Percentiles rank a stretch among this genome's conserved stretches.
These are phyloP conservation scores for Amphiduros pacificus DNA, from an alignment of 2,888 invertebrate species.

Conservation along the genomic window DNA sequence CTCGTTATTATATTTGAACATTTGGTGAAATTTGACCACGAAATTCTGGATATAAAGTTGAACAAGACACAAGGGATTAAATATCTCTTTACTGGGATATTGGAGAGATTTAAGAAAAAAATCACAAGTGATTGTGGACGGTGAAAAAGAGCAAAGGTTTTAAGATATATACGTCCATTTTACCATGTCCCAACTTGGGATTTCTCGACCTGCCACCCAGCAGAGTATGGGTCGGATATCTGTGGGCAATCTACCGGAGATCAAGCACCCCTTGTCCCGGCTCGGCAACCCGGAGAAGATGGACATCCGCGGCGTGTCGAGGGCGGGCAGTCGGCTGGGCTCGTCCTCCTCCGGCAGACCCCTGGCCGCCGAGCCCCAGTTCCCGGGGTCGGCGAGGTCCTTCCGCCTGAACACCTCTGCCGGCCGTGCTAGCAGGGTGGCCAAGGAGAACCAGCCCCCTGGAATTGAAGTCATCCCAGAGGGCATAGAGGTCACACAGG, in stretches of 20 bases:
- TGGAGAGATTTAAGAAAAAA: too few species aligned
- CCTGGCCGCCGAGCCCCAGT: slow-evolving; percentile 41
- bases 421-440: not conserved
- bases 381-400: slow-evolving; percentile 10
- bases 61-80: too few species aligned
- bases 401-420: not conserved
- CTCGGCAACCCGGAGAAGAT: slow-evolving; percentile 47
- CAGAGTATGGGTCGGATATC: not conserved
- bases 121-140: too few species aligned
- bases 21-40: too few species aligned
- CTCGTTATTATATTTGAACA: too few species aligned
- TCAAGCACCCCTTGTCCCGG: slow-evolving; percentile 53
- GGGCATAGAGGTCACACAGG: slow-evolving; percentile 50
- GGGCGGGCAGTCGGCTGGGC: slow-evolving; percentile 39
- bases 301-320: slow-evolving; percentile 29
- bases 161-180: too few species aligned
- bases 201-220: slow-evolving; percentile 24
- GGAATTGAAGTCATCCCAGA: slow-evolving; percentile 49
- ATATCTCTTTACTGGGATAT: too few species aligned
- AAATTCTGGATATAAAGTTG: too few species aligned
- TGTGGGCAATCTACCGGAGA: slow-evolving; percentile 27
- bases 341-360: slow-evolving; percentile 41
- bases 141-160: too few species aligned
- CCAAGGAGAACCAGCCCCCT: slow-evolving; percentile 18
- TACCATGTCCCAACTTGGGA: slow-evolving; percentile 18